These are phyloP conservation scores for Orussus abietinus DNA, from an alignment of 1,140 invertebrate species.

Conservation along the genomic window DNA sequence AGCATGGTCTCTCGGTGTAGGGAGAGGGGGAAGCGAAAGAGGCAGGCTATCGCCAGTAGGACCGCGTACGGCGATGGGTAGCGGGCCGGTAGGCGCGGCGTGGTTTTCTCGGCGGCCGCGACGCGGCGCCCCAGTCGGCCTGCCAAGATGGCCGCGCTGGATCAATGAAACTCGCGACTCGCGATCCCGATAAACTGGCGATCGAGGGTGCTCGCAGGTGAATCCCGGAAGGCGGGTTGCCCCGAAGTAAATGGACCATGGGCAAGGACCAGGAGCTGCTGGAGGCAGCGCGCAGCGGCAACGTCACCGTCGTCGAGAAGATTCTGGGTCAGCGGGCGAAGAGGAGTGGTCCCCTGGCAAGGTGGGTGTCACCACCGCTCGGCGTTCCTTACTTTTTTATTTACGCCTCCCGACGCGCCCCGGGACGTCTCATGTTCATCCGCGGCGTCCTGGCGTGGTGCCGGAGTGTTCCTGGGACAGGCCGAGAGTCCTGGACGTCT, in stretches of 20 bases:
- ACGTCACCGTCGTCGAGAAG: constrained; percentile 84
- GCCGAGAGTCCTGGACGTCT: too few relatives aligned
- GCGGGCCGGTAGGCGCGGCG: too few relatives aligned
- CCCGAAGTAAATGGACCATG: constrained; percentile 69
- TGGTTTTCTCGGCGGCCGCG: constrained; percentile 34
- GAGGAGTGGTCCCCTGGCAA: constrained; percentile 88
- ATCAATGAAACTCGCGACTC: constrained; percentile 74
- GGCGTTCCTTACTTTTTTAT: constrained; percentile 18
- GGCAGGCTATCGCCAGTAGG: too few relatives aligned
- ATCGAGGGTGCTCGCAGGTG: constrained; percentile 58
- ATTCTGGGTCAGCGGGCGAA: constrained; percentile 84
- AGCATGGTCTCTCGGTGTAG: too few relatives aligned
- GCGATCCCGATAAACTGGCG: too few relatives aligned
- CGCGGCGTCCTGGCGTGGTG: too few relatives aligned
- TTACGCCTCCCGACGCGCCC: not conserved
- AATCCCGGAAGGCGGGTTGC: constrained; percentile 47
- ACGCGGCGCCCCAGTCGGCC: constrained; percentile 50
- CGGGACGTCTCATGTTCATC: too few relatives aligned
- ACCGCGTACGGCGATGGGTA: too few relatives aligned
- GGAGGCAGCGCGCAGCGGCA: constrained; percentile 90
- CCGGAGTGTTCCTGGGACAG: too few relatives aligned
- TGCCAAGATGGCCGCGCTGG: constrained; percentile 67
- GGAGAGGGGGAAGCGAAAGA: too few relatives aligned
- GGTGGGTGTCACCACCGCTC: constrained; percentile 68
- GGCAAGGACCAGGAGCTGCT: constrained; percentile 95